phyloP scores from a whole-genome alignment of 1,140 invertebrate genomes.

The Trigoniulus corallinus region DNA sequence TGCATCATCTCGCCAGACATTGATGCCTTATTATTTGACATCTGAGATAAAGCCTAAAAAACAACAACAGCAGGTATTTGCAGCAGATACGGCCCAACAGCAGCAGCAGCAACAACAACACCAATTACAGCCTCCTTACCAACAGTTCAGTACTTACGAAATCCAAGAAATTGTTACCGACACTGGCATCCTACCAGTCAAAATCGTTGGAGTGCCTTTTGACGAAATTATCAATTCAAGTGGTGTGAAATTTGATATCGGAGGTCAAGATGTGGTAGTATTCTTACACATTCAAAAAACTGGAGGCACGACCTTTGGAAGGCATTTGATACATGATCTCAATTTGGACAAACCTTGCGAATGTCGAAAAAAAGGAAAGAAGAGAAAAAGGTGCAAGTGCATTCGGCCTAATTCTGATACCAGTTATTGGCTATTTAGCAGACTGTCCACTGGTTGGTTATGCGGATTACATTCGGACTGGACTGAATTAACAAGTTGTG shows the following conservation, averaged over 20 bases:
- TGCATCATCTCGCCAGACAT: neutral
- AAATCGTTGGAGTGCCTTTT: conserved; percentile 10
- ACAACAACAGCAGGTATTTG: neutral
- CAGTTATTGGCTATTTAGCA: conserved; percentile 92
- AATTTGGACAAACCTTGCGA: conserved; percentile 72
- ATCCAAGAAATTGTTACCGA: too few species aligned
- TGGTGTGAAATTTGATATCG: conserved; percentile 32
- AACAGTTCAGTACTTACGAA: conserved; percentile 36
- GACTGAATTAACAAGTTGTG: conserved; percentile 84
- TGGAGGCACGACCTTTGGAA: conserved; percentile 83
- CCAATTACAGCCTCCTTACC: neutral
- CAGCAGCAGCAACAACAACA: conserved; percentile 17
- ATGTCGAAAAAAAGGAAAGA: conserved; percentile 35
- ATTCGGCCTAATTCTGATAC: conserved; percentile 57
- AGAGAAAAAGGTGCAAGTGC: conserved; percentile 76
- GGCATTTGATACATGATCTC: conserved; percentile 82
- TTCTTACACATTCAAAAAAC: conserved; percentile 98
- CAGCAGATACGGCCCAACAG: conserved; percentile 19
- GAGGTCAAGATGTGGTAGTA: conserved; percentile 88
- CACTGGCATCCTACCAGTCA: conserved; percentile 17
- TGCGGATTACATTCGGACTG: conserved; percentile 97
- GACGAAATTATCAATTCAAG: conserved; percentile 14
- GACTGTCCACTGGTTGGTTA: conserved; percentile 97
- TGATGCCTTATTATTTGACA: too few species aligned
- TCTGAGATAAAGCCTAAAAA: too few species aligned